Evolutionary conservation across 2,888 invertebrate species (phyloP), one percentile per base, ranked within the genome.

Genomic region (Apamea crenata): DNA sequence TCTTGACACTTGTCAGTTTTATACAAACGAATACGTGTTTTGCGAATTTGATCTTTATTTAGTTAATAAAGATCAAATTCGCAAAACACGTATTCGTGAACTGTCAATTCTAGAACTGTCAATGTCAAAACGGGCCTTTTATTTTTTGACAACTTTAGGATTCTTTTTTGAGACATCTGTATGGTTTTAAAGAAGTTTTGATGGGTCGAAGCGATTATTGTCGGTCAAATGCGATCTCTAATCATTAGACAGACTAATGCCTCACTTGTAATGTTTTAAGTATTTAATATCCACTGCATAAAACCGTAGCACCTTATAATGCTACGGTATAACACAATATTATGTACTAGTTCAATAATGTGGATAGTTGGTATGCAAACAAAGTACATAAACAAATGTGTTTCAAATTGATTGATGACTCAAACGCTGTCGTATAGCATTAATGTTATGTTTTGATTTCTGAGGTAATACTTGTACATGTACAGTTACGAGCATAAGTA

Each of bases 341-440:
- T 53, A 68, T 40, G n/a, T 32, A 56, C 32, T 36, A 69, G 53
- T 69, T 32, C 14, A 63, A 70, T 79, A 53, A 18, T 47, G n/a
- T 18, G 32, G 8, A 29, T 70, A 56, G 69, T 65, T 63, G n/a
- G 50, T 44, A 63, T 77, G 32, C 63, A 50, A 66, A 50, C 75
- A 59, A 66, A 59, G 7, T 21, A 56, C 44, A 21, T 61, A 81
- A 81, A 67, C 81, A 76, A 81, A 36, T 53, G 50, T 32, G 66
- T 71, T 67, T 81, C 50, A 29, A n/a, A 44, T 70, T 76, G 16
- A 40, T 71, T 61, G 29, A 68, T 82, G 77, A 82, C 59, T 44
- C 66, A 76, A 53, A 40, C 16, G 10, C 29, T 18, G 12, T 44
- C 25, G 40, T 61, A n/a, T 29, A 32, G 40, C 12, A 61, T 70